Evolutionary conservation across 1,140 invertebrate species (phyloP).

Genomic region (Megalopta genalis): DNA sequence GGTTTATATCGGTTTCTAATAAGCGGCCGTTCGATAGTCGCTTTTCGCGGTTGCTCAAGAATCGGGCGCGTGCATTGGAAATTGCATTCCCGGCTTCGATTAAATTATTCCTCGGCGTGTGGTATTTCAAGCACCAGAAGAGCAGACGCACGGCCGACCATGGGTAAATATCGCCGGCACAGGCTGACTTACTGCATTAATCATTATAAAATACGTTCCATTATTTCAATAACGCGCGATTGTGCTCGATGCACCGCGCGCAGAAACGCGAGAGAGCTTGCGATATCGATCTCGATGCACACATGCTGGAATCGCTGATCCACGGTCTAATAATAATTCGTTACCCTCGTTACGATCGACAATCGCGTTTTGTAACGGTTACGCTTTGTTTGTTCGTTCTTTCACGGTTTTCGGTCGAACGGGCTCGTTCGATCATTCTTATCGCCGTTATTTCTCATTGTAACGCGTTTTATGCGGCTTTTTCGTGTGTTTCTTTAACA

Average conservation of each 20-base stretch:
- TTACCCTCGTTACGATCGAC: no score
- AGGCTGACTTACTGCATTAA: not conserved
- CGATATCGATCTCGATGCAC: no score
- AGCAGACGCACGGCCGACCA: not conserved
- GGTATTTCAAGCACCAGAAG: not conserved
- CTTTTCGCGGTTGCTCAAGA: not conserved
- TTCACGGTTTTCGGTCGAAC: no score
- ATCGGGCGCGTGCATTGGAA: not conserved
- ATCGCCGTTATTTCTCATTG: no score
- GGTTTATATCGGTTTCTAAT: not conserved
- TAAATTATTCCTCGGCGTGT: not conserved
- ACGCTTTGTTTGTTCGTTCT: no score
- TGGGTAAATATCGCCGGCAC: not conserved
- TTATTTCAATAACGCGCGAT: constrained; percentile 17
- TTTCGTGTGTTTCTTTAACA: no score
- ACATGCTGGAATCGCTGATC: no score
- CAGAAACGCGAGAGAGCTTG: no score
- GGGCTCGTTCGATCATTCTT: no score
- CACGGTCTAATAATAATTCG: no score
- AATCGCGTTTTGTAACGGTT: no score
- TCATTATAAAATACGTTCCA: constrained; percentile 20
- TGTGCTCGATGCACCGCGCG: not conserved
- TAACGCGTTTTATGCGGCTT: no score
- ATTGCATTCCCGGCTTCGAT: not conserved
- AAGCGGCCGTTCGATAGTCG: not conserved